A percentile compares a stretch with the other conserved stretches of the same genome.
Conservation (phyloP, 2,113 vertebrate genomes). For the Tupaia tana region DNA sequence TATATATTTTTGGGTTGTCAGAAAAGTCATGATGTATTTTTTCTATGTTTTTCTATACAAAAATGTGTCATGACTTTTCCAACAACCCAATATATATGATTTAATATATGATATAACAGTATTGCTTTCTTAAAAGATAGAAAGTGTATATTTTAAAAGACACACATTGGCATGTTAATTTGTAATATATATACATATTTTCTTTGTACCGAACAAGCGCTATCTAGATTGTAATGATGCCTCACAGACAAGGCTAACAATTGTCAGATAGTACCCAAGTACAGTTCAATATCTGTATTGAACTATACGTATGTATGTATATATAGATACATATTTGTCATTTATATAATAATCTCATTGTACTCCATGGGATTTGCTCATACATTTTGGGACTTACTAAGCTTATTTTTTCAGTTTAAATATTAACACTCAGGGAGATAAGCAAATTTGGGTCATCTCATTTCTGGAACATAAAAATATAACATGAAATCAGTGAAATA, state of each 20-base stretch:
- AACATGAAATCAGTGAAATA: not conserved
- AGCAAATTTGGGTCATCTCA: not conserved
- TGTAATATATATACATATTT: not conserved
- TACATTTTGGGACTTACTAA: not conserved
- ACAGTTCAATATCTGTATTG: too few species aligned
- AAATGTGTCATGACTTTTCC: too few species aligned
- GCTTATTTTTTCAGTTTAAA: constrained; percentile 1
- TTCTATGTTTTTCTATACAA: too few species aligned
- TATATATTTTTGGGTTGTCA: too few species aligned
- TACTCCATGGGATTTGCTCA: not conserved
- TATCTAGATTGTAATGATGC: not conserved
- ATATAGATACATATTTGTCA: not conserved
- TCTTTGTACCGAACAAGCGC: not conserved
- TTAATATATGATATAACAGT: not conserved
- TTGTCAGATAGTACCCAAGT: not conserved
- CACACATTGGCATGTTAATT: not conserved
- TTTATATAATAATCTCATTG: not conserved
- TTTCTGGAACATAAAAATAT: not conserved
- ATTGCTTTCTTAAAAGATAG: constrained; percentile 5
- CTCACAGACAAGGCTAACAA: not conserved
- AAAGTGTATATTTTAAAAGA: not conserved
- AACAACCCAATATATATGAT: too few species aligned
- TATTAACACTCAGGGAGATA: not conserved
- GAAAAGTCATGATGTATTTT: too few species aligned
- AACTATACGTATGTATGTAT: too few species aligned